A percentile compares a stretch with the other conserved stretches of the same genome.
Evolutionary conservation across 1,140 invertebrate species (phyloP).

Genomic region (Zeugodacus cucurbitae): DNA sequence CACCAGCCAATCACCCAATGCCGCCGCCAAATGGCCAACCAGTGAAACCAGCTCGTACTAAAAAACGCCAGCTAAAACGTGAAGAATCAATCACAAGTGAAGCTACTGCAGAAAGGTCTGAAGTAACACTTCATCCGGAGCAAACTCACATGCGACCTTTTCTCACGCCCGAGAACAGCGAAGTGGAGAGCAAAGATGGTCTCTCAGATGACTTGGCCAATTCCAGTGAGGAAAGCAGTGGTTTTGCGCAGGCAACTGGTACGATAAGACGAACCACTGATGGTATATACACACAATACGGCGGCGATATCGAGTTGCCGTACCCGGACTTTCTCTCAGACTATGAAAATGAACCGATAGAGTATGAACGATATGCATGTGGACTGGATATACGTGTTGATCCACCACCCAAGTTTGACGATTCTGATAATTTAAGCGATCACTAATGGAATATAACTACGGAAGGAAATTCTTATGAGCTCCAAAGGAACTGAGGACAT

Average conservation of each 20-base stretch:
- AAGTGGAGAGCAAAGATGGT: slow-evolving; percentile 57
- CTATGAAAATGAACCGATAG: slow-evolving; percentile 62
- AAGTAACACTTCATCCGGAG: slow-evolving; percentile 26
- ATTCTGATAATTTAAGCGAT: slow-evolving; percentile 62
- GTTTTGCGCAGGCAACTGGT: slow-evolving; percentile 50
- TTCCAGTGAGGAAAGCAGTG: slow-evolving; percentile 62
- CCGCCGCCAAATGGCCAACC: slow-evolving; percentile 58
- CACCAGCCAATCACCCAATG: slow-evolving; percentile 61
- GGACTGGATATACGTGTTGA: slow-evolving; percentile 62
- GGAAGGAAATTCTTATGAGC: neutral
- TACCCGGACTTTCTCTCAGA: slow-evolving; percentile 65
- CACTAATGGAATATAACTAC: slow-evolving; percentile 46
- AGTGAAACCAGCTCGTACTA: slow-evolving; percentile 62
- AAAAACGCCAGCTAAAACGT: slow-evolving; percentile 60
- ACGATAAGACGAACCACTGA: slow-evolving; percentile 52
- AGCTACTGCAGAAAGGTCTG: neutral
- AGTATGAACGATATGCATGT: slow-evolving; percentile 61
- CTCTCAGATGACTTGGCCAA: slow-evolving; percentile 62
- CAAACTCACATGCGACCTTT: slow-evolving; percentile 59
- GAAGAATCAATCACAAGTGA: slow-evolving; percentile 55
- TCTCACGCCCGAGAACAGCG: slow-evolving; percentile 62
- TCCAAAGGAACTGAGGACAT: neutral
- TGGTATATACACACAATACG: neutral
- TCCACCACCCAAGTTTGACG: slow-evolving; percentile 63
- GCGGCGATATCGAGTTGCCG: slow-evolving; percentile 50